Conservation (phyloP, 1,140 invertebrate genomes). For the Drosophila sucinea region DNA sequence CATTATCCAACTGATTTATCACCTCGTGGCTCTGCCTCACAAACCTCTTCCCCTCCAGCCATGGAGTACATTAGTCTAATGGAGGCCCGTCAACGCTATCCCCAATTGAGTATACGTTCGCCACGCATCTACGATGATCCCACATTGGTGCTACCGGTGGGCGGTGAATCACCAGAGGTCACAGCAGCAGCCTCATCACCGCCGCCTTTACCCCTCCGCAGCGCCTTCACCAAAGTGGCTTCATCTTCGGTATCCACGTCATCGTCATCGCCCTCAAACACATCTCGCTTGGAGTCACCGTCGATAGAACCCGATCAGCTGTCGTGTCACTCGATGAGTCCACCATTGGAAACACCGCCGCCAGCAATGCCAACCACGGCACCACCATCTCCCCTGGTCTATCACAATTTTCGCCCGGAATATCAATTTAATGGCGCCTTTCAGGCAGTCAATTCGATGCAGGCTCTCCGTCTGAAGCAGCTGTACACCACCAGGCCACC, state of each 20-base stretch:
- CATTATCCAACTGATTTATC: constrained; percentile 68
- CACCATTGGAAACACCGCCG: constrained; percentile 85
- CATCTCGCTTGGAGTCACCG: constrained; percentile 67
- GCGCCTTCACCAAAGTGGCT: constrained; percentile 91
- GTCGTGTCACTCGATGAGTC: constrained; percentile 90
- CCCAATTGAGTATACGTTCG: constrained; percentile 68
- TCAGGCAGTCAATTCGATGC: constrained; percentile 78
- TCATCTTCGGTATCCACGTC: constrained; percentile 84
- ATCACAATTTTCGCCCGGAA: constrained; percentile 83
- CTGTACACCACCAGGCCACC: constrained; percentile 66
- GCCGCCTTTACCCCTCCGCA: constrained; percentile 85
- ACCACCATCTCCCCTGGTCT: constrained; percentile 81
- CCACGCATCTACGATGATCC: constrained; percentile 81
- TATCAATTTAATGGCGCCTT: constrained; percentile 81
- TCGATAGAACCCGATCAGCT: constrained; percentile 90
- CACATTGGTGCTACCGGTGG: constrained; percentile 64
- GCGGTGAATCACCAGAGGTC: constrained; percentile 61
- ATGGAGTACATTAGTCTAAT: constrained; percentile 68
- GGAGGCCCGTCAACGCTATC: constrained; percentile 73
- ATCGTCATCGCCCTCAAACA: constrained; percentile 83
- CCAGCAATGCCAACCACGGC: constrained; percentile 64
- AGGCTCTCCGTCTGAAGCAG: constrained; percentile 76
- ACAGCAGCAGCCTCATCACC: constrained; percentile 57
- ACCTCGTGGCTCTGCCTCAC: constrained; percentile 57
- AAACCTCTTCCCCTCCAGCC: constrained; percentile 65